Evolutionary conservation across 2,888 invertebrate genomes (phyloP), one percentile per base, ranked within the genome.

Genomic region (Caenorhabditis japonica): DNA sequence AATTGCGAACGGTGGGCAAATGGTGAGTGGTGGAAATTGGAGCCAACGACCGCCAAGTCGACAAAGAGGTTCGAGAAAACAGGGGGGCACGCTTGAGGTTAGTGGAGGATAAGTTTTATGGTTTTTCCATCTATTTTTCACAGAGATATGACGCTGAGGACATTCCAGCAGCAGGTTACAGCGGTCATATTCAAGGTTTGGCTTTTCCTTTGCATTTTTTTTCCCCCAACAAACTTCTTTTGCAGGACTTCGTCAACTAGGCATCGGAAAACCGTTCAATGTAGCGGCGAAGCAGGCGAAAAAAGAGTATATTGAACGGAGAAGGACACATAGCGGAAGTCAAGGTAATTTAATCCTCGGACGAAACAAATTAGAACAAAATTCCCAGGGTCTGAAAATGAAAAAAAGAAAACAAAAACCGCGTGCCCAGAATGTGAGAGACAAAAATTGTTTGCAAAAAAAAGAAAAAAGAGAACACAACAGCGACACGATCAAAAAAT

Each of bases 251-350:
- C 58, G 76, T 12, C 77, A 78, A 12, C 43, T 80, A 0, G 74
- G 77, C 15, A 76, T 81, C 8, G 81, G 81, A 34, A 81, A 81
- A 69, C 61, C 77, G n/a, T 81, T 80, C 62, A 76, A 78, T 53
- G 49, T 72, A 10, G 81, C 81, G 0, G 81, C 80, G 7, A 76
- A 66, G 47, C 77, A 81, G 33, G 81, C 81, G 19, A 80, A 79
- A 53, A 75, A 81, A 46, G 80, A 81, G 43, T 81, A 75, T 56
- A 69, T 80, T 10, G 79, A 81, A 58, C 44, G 76, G 49, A 25
- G 79, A 62, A 56, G 66, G 59, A 66, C 66, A 36, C 66, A 73
- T 56, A 73, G 66, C 47, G 73, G 66, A 55, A 73, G 73, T 56
- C 58, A 61, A 61, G 73, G 73, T 73, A 66, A 59, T 55, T 39